Conservation (phyloP, 2,888 invertebrate genomes). For the Nysson spinosus region DNA sequence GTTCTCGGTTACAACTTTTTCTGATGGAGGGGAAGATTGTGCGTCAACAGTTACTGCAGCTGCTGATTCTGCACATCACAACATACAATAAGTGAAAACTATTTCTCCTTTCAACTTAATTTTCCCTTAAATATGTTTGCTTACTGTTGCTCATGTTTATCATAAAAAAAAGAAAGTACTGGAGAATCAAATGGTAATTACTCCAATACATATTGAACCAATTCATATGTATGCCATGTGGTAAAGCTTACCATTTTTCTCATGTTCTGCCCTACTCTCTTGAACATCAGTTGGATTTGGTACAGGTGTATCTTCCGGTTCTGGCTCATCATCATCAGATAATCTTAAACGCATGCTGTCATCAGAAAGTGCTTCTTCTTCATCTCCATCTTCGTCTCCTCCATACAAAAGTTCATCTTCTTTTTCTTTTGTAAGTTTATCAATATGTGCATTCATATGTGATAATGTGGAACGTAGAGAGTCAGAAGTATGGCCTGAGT, state of each 20-base stretch:
- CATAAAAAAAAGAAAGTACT: too few species aligned
- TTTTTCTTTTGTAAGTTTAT: conserved; percentile 63
- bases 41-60: conserved; percentile 4
- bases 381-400: conserved; percentile 60
- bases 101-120: too few species aligned
- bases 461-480: conserved; percentile 56
- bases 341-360: conserved; percentile 72
- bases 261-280: conserved; percentile 8
- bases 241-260: conserved; percentile 31
- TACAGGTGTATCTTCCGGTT: conserved; percentile 16
- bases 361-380: conserved; percentile 69
- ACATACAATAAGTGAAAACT: too few species aligned
- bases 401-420: conserved; percentile 67
- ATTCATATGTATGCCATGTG: too few species aligned
- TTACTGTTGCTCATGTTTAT: background rate
- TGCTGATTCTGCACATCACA: conserved; percentile 27
- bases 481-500: conserved; percentile 60
- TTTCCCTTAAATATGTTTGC: too few species aligned
- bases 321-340: conserved; percentile 72
- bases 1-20: conserved; percentile 7
- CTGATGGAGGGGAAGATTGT: background rate
- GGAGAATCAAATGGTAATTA: too few species aligned
- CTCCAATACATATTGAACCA: too few species aligned
- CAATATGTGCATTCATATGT: conserved; percentile 51
- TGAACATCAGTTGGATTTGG: conserved; percentile 2